phyloP scores from a whole-genome alignment of 2,113 vertebrate genomes.

The Dicaeum eximium region DNA sequence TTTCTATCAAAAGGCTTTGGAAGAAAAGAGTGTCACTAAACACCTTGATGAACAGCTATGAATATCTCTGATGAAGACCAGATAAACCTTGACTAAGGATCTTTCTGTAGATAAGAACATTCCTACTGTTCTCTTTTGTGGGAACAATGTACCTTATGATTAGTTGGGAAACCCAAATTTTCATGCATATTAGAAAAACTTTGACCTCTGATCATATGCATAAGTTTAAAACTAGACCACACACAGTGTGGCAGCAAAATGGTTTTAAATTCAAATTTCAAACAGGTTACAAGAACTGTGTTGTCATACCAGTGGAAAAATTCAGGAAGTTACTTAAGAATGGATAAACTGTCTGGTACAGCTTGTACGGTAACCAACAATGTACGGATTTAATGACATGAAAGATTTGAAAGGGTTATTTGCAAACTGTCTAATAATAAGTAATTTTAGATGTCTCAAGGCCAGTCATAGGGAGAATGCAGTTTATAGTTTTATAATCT shows the following conservation, averaged over 20 bases:
- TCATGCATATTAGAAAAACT: neutral
- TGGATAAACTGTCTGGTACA: neutral
- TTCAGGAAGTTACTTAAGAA: neutral
- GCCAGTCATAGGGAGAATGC: constrained; percentile 52
- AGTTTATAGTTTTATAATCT: constrained; percentile 67
- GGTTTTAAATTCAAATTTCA: neutral
- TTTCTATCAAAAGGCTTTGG: neutral
- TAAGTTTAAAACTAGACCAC: neutral
- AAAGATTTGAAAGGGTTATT: constrained; percentile 58
- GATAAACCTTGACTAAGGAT: neutral
- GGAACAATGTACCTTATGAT: neutral
- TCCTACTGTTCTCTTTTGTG: neutral
- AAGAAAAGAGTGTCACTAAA: neutral
- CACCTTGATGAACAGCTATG: neutral
- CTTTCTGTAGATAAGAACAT: neutral
- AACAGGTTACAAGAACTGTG: neutral
- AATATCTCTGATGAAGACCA: neutral
- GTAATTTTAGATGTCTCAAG: constrained; percentile 63
- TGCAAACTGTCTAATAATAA: constrained; percentile 61
- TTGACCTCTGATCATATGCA: neutral
- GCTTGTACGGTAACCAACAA: neutral
- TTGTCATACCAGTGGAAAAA: neutral
- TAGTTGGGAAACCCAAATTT: neutral
- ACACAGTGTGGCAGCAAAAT: neutral
- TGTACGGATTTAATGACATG: neutral